Conservation (phyloP, 2,888 invertebrate genomes). For the Ditylenchus weischeri region DNA sequence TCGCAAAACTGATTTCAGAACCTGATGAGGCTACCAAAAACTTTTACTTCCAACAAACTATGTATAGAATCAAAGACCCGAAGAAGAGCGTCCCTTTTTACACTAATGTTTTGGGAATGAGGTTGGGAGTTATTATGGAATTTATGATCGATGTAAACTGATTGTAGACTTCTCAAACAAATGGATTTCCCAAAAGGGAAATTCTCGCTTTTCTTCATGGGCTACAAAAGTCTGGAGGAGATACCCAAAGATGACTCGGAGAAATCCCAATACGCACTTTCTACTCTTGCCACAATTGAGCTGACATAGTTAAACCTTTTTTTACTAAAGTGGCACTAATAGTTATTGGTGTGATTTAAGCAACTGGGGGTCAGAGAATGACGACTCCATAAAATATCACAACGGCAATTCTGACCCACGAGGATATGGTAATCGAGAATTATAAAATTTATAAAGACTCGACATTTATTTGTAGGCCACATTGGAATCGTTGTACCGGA, state of each 20-base stretch:
- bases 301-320: constrained; percentile 76
- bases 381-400: constrained; percentile 75
- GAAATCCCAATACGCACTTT: constrained; percentile 74
- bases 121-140: constrained; percentile 47
- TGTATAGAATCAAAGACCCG: constrained; percentile 92
- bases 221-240: constrained; percentile 75
- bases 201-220: constrained; percentile 86
- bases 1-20: constrained; percentile 23
- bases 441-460: constrained; percentile 3
- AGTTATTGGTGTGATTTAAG: constrained; percentile 62
- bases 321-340: background rate
- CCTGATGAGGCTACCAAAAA: constrained; percentile 38
- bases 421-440: constrained; percentile 70
- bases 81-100: constrained; percentile 80
- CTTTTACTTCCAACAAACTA: constrained; percentile 93
- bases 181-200: constrained; percentile 83
- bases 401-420: constrained; percentile 84
- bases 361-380: constrained; percentile 90
- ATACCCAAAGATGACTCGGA: constrained; percentile 73
- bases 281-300: constrained; percentile 80
- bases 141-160: background rate
- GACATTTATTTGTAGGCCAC: constrained; percentile 67
- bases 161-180: constrained; percentile 71
- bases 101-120: constrained; percentile 85
- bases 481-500: constrained; percentile 86